Conservation (phyloP, 37 sponge, comb jelly and placozoan genomes). For the Diacarnus erythraeanus region DNA sequence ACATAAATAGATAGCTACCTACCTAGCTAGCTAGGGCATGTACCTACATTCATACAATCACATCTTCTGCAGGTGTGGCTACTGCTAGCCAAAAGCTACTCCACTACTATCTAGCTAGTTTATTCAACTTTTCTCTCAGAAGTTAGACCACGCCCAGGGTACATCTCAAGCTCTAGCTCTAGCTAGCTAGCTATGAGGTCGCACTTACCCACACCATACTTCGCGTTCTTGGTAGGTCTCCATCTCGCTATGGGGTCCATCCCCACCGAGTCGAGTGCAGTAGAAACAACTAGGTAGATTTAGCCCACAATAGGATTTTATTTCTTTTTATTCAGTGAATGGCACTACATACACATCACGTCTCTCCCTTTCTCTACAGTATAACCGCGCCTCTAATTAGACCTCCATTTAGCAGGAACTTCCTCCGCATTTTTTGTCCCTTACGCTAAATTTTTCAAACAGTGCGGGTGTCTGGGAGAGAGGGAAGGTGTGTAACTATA, state of each 20-base stretch:
- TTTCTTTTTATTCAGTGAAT: no score
- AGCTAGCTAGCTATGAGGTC: background rate
- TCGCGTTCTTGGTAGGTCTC: conserved; percentile 80
- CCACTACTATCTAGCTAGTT: background rate
- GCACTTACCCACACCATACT: conserved; percentile 79
- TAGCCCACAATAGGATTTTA: no score
- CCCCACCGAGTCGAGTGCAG: no score
- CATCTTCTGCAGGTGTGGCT: background rate
- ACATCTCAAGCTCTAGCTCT: background rate
- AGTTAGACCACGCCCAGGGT: background rate
- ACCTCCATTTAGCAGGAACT: no score
- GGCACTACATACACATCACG: no score
- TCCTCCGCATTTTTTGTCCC: no score
- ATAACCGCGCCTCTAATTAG: no score
- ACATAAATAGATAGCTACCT: background rate
- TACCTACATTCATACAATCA: background rate
- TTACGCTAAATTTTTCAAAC: no score
- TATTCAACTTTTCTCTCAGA: conserved; percentile 1
- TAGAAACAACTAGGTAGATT: no score
- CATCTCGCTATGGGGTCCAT: conserved; percentile 46
- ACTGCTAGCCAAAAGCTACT: background rate
- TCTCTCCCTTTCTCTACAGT: no score
- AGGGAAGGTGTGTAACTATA: no score
- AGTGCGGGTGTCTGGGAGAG: no score
- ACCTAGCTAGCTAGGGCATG: background rate